phyloP scores from a whole-genome alignment of 1,140 invertebrate genomes.

The Trichomalopsis sarcophagae region DNA sequence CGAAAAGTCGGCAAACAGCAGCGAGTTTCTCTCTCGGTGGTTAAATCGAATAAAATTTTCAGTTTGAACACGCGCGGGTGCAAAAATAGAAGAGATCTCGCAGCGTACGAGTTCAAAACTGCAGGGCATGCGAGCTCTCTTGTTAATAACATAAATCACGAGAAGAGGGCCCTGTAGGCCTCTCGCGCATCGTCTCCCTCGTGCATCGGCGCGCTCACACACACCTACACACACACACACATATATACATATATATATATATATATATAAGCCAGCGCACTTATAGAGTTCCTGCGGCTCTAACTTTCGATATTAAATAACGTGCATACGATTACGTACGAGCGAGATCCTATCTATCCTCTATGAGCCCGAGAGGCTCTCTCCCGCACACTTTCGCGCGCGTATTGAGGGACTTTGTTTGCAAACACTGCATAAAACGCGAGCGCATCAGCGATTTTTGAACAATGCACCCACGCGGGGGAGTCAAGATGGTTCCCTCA shows the following conservation, averaged over 20 bases:
- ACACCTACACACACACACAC: too few relatives aligned
- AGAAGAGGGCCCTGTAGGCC: neutral
- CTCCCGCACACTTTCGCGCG: neutral
- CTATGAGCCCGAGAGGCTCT: neutral
- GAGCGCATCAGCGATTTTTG: neutral
- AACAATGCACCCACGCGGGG: neutral
- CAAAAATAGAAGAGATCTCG: too few relatives aligned
- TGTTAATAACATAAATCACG: neutral
- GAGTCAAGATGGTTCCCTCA: too few relatives aligned
- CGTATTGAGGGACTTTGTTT: too few relatives aligned
- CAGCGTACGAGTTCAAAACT: too few relatives aligned
- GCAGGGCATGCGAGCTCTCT: neutral
- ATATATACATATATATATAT: too few relatives aligned
- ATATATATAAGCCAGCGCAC: neutral
- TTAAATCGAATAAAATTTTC: too few relatives aligned
- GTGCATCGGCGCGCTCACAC: neutral
- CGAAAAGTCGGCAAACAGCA: too few relatives aligned
- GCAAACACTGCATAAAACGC: too few relatives aligned
- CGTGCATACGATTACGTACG: neutral
- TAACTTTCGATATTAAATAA: slow-evolving; percentile 5
- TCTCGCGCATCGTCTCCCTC: neutral
- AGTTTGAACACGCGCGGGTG: too few relatives aligned
- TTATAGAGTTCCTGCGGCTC: neutral
- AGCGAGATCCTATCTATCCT: neutral
- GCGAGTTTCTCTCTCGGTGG: too few relatives aligned